Evolutionary conservation across 2,113 vertebrate genomes (phyloP).

Genomic region (Paralichthys olivaceus): DNA sequence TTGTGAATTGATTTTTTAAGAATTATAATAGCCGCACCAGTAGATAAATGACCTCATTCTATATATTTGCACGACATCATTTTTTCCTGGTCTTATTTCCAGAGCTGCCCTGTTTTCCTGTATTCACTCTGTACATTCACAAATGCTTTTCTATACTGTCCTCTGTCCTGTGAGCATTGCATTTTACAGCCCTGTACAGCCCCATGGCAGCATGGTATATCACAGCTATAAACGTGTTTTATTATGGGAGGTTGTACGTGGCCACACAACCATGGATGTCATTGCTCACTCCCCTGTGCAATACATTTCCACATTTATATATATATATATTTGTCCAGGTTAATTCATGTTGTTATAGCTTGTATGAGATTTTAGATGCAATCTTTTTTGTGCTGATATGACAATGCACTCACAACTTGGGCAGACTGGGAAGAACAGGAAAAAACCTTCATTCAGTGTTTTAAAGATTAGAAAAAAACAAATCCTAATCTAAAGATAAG

Average conservation of each 20-base stretch:
- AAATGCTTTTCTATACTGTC: slow-evolving; percentile 12
- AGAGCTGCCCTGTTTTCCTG: neutral
- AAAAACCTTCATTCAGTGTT: too few species aligned
- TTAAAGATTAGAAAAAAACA: too few species aligned
- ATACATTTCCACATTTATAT: neutral
- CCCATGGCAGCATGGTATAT: slow-evolving; percentile 13
- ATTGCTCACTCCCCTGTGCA: neutral
- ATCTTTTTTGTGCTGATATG: too few species aligned
- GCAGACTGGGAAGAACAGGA: too few species aligned
- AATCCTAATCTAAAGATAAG: too few species aligned
- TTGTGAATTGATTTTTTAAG: neutral
- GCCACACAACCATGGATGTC: neutral
- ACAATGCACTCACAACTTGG: too few species aligned
- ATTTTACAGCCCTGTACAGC: slow-evolving; percentile 32
- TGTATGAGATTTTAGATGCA: too few species aligned
- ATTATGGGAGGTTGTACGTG: neutral
- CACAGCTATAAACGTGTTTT: slow-evolving; percentile 44
- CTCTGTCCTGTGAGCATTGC: neutral
- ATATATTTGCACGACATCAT: too few species aligned
- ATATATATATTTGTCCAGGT: neutral
- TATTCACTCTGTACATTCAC: neutral
- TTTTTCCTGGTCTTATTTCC: neutral
- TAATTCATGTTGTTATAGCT: too few species aligned
- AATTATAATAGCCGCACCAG: too few species aligned
- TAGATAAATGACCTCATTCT: too few species aligned